Conservation (phyloP, 2,113 vertebrate genomes). For the Chaenogobius annularis region DNA sequence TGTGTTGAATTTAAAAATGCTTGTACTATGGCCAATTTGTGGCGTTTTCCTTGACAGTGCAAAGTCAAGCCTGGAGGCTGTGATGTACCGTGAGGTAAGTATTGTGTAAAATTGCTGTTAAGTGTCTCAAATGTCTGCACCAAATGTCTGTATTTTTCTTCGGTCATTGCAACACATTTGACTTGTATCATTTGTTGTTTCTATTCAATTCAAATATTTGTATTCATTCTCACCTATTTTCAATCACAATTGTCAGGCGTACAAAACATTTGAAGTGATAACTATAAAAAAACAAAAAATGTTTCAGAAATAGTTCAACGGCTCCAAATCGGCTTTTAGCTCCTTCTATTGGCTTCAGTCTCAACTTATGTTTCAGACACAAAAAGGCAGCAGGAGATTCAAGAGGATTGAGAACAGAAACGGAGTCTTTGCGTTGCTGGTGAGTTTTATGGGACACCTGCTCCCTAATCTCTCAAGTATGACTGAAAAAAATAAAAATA, state of each 20-base stretch:
- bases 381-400: slow-evolving; percentile 86
- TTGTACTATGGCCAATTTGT: background rate
- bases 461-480: slow-evolving; percentile 18
- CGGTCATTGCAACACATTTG: slow-evolving; percentile 22
- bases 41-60: slow-evolving; percentile 65
- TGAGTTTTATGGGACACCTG: slow-evolving; percentile 69
- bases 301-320: background rate
- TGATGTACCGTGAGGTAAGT: slow-evolving; percentile 83
- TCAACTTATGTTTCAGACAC: slow-evolving; percentile 82
- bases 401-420: slow-evolving; percentile 88
- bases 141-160: slow-evolving; percentile 7
- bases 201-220: background rate
- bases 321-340: slow-evolving; percentile 32
- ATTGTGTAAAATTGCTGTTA: slow-evolving; percentile 27
- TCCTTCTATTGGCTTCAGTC: slow-evolving; percentile 66
- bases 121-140: slow-evolving; percentile 33
- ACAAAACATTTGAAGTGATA: background rate
- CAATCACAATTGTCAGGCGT: slow-evolving; percentile 5
- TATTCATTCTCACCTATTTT: slow-evolving; percentile 21
- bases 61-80: slow-evolving; percentile 82
- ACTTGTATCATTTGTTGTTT: slow-evolving; percentile 30
- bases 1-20: background rate
- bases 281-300: background rate
- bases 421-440: slow-evolving; percentile 84
- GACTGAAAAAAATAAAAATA: background rate